phyloP scores from a whole-genome alignment of 2,113 vertebrate genomes.

The Paramormyrops kingsleyae region DNA sequence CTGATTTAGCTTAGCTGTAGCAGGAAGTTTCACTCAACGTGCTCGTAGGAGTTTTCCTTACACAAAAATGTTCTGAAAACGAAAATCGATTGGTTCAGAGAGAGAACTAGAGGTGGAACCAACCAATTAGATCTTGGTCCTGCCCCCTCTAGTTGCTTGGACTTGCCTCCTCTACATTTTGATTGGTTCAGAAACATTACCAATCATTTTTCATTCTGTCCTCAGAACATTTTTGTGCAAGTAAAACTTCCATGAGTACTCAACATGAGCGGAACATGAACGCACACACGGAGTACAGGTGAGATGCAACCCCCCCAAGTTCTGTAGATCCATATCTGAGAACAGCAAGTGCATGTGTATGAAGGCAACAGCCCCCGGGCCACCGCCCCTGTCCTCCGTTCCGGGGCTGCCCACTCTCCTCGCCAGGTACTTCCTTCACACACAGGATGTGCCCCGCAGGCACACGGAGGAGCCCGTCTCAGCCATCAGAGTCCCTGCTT shows the following conservation, averaged over 20 bases:
- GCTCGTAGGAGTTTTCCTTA: too few species aligned
- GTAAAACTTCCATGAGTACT: background rate
- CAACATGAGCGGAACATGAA: background rate
- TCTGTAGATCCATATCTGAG: background rate
- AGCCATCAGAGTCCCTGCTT: background rate
- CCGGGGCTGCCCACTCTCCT: background rate
- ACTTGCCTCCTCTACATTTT: too few species aligned
- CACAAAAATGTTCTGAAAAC: too few species aligned
- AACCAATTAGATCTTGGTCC: too few species aligned
- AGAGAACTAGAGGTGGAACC: too few species aligned
- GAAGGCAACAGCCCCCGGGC: background rate
- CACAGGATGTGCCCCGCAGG: background rate
- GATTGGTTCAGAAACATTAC: too few species aligned
- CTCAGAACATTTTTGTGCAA: too few species aligned
- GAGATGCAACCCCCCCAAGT: background rate
- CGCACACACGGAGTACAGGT: background rate
- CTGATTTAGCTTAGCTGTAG: background rate
- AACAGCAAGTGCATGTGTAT: background rate
- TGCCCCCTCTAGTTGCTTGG: too few species aligned
- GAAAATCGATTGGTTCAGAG: too few species aligned
- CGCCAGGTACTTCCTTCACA: background rate
- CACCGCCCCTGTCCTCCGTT: background rate
- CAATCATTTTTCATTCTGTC: too few species aligned
- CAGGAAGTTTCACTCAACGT: background rate
- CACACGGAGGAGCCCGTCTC: background rate